Evolutionary conservation across 1,140 invertebrate species (phyloP).

Genomic region (Mylabris phalerata): DNA sequence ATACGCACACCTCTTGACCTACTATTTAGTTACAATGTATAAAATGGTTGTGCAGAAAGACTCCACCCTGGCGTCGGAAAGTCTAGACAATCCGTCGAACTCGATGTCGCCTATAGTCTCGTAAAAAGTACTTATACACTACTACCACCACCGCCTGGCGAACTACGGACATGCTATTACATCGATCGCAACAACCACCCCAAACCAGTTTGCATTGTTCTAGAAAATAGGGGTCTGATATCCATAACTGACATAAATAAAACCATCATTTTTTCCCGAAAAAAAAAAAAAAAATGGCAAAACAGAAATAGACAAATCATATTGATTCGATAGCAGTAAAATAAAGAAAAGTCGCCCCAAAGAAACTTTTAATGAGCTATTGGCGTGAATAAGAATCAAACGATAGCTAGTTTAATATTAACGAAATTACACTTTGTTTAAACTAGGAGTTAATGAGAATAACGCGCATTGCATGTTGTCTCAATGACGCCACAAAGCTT

Average conservation of each 20-base stretch:
- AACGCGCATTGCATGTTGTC: neutral
- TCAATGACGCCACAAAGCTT: neutral
- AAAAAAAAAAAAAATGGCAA: too few relatives aligned
- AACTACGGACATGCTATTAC: slow-evolving; percentile 9
- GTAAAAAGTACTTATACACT: slow-evolving; percentile 3
- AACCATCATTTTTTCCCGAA: too few relatives aligned
- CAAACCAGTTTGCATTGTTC: slow-evolving; percentile 10
- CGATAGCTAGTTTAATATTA: too few relatives aligned
- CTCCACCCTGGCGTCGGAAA: slow-evolving; percentile 11
- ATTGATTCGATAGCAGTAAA: too few relatives aligned
- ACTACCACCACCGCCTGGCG: slow-evolving; percentile 1
- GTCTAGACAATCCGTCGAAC: slow-evolving; percentile 12
- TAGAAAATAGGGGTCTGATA: too few relatives aligned
- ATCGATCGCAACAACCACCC: slow-evolving; percentile 12
- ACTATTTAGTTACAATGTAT: slow-evolving; percentile 3
- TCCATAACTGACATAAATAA: too few relatives aligned
- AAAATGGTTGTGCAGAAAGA: slow-evolving; percentile 4
- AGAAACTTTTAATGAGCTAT: too few relatives aligned
- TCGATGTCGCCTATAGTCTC: slow-evolving; percentile 11
- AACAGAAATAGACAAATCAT: too few relatives aligned
- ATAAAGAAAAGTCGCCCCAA: too few relatives aligned
- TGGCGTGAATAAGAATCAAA: too few relatives aligned
- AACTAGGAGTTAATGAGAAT: slow-evolving; percentile 3
- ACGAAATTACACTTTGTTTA: neutral
- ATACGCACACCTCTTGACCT: slow-evolving; percentile 2